phyloP scores from a whole-genome alignment of 2,797 vertebrate species.

The Gallinago stenura region DNA sequence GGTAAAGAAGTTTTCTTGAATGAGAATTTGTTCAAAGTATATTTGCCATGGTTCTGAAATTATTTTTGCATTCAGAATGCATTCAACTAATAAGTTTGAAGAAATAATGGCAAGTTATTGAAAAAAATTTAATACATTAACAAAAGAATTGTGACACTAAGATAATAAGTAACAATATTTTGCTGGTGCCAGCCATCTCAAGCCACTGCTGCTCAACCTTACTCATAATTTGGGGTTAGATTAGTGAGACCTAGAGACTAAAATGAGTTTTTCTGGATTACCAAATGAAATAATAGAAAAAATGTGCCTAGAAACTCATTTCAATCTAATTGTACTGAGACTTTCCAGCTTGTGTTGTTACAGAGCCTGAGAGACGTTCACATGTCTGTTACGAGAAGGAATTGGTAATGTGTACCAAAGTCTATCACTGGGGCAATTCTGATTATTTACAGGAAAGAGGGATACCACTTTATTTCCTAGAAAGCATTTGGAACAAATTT shows the following conservation, averaged over 20 bases:
- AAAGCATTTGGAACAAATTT: not conserved
- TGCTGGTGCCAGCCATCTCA: not conserved
- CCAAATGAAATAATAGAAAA: not conserved
- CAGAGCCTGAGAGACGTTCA: not conserved
- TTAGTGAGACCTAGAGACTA: not conserved
- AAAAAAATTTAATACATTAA: not conserved
- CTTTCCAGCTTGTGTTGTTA: not conserved
- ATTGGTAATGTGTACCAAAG: not conserved
- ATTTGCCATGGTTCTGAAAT: not conserved
- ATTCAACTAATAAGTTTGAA: not conserved
- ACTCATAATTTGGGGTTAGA: not conserved
- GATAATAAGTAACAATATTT: not conserved
- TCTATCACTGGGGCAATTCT: not conserved
- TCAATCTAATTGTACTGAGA: not conserved
- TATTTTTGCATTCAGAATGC: not conserved
- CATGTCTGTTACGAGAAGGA: not conserved
- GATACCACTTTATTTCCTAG: not conserved
- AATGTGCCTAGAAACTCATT: not conserved
- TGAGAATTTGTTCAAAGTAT: not conserved
- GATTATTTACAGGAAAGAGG: not conserved
- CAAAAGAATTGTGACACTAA: not conserved
- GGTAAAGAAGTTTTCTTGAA: not conserved
- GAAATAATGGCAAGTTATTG: not conserved
- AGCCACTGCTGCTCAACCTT: not conserved
- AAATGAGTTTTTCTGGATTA: not conserved